These are phyloP conservation scores for Otocyon megalotis DNA, from an alignment of 2,113 vertebrate genomes.

Conservation along the genomic window DNA sequence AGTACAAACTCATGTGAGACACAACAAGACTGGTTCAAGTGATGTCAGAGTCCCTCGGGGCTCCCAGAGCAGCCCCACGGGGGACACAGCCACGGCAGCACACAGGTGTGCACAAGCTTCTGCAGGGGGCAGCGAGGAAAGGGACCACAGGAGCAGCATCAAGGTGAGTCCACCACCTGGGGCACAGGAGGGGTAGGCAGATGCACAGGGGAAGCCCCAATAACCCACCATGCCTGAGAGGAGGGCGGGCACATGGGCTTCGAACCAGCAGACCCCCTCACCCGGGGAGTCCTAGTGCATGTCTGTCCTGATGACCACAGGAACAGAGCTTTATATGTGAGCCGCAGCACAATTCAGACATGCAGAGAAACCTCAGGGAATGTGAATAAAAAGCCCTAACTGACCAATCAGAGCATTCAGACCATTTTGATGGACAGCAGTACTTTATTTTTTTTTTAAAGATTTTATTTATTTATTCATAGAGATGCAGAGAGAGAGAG, in stretches of 20 bases:
- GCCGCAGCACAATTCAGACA: neutral
- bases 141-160: neutral
- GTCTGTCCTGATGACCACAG: neutral
- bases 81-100: neutral
- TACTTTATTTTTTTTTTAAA: neutral
- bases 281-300: neutral
- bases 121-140: neutral
- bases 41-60: neutral
- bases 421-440: neutral
- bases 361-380: neutral
- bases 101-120: neutral
- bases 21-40: neutral
- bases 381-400: constrained; percentile 12
- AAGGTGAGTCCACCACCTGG: neutral
- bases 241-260: neutral
- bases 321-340: neutral
- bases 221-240: neutral
- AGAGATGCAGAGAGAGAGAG: no score
- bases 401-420: neutral
- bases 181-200: neutral
- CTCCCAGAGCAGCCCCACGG: neutral
- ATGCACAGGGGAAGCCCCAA: neutral
- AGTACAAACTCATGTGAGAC: neutral
- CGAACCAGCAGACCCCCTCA: neutral
- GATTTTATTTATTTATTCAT: no score